Conservation (phyloP, 2,113 vertebrate genomes). For the Lucifuga dentata region DNA sequence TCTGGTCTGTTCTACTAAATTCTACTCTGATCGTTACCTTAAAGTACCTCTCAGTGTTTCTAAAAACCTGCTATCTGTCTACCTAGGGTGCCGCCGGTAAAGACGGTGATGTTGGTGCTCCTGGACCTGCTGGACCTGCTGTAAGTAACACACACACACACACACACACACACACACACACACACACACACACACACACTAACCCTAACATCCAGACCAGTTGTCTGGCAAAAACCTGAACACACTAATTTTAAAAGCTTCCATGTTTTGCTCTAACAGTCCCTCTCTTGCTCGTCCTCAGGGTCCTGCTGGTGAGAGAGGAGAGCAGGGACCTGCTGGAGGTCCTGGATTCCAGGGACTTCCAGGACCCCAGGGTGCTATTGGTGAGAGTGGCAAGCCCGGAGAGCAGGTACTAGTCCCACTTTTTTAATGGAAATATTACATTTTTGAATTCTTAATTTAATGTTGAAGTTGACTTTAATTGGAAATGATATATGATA, state of each 20-base stretch:
- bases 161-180: background rate
- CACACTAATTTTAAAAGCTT: background rate
- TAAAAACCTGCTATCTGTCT: slow-evolving; percentile 41
- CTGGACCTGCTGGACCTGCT: slow-evolving; percentile 89
- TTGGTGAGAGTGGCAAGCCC: slow-evolving; percentile 91
- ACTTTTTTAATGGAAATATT: too few species aligned
- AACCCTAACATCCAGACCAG: background rate
- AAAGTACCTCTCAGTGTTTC: too few species aligned
- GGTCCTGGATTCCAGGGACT: slow-evolving; percentile 95
- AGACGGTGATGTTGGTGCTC: slow-evolving; percentile 94
- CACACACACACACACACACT: background rate
- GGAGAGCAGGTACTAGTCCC: slow-evolving; percentile 90
- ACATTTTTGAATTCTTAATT: too few species aligned
- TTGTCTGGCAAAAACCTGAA: too few species aligned
- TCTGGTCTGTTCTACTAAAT: background rate
- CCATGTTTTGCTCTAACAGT: background rate
- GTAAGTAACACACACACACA: slow-evolving; percentile 82
- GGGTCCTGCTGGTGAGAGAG: slow-evolving; percentile 97
- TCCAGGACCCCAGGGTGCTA: slow-evolving; percentile 93
- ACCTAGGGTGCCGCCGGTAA: slow-evolving; percentile 92
- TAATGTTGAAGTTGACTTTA: too few species aligned
- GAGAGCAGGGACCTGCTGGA: slow-evolving; percentile 91
- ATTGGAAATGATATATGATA: too few species aligned
- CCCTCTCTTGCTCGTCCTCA: slow-evolving; percentile 55
- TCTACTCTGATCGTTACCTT: background rate